Percentiles rank a stretch among this genome's conserved stretches.
phyloP scores from a whole-genome alignment of 2,113 vertebrate genomes.

The Gracilinanus agilis region DNA sequence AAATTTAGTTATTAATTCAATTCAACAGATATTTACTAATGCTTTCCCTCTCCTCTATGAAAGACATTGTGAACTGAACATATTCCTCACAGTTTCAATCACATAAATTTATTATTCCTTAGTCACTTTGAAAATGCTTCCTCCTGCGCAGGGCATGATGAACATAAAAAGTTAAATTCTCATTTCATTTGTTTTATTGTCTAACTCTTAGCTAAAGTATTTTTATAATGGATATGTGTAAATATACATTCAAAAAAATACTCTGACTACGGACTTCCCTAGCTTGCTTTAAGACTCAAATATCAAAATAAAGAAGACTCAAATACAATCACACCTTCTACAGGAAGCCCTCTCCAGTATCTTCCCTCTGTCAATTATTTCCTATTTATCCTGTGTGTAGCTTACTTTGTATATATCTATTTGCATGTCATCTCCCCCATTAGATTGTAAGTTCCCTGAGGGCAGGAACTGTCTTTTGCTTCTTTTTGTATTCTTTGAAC shows the following conservation, averaged over 20 bases:
- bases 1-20: background rate
- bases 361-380: background rate
- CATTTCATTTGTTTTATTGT: constrained; percentile 3
- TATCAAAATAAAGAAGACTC: background rate
- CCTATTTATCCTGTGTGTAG: background rate
- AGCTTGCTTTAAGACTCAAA: background rate
- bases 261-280: background rate
- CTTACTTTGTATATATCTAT: background rate
- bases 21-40: background rate
- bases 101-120: constrained; percentile 23
- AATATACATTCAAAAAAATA: background rate
- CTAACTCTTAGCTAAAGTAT: constrained; percentile 5
- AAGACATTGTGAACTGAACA: background rate
- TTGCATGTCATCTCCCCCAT: too few relatives aligned
- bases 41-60: background rate
- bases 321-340: background rate
- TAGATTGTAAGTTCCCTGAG: background rate
- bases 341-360: background rate
- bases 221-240: background rate
- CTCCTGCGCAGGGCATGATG: constrained; percentile 15
- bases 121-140: constrained; percentile 19
- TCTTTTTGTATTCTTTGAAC: background rate
- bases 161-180: background rate
- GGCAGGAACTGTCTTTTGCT: background rate
- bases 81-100: background rate